Base-by-base conservation (phyloP, 2,113 vertebrate species). In the Festucalex cinctus region DNA sequence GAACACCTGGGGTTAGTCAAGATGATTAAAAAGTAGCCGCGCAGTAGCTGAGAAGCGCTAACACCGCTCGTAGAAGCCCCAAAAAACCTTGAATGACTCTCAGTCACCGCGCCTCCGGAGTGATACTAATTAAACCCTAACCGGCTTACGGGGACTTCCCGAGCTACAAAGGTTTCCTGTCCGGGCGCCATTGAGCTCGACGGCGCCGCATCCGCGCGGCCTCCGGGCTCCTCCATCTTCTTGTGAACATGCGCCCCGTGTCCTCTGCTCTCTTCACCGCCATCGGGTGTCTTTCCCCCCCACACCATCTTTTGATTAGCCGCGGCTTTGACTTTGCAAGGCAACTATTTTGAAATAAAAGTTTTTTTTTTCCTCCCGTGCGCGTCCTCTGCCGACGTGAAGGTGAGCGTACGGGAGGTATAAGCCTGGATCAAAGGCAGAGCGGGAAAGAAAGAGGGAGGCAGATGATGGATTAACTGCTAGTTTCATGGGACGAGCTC, bases 381-480 rank as follows among this genome's bases (percentile, higher is more conserved):
- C 16, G 63, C 56, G 86, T 88, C 87, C 86, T 87, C 80, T 64
- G 68, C 63, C 1, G 75, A 81, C n/a, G 77, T 79, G 84, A 90
- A 89, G 89, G 90, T 85, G 83, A 90, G 76, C 37, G 82, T 72
- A 84, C 71, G 77, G 76, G 76, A 83, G 74, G 76, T 74, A 65
- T 82, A 85, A 83, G 81, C 79, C 82, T 73, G 82, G 76, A 84
- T 86, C 74, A 76, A 70, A 73, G 69, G 70, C 68, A 73, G 76
- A 71, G 76, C 44, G 81, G 65, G 76, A 71, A 74, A 62, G 66
- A 69, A 79, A 78, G 64, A 79, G 75, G 65, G 79, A 81, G 81
- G 81, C 78, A 83, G 85, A 88, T 89, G 86, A 88, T 88, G 83
- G 89, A 90, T 90, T 88, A 88, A 89, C 85, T 86, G 67, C 78